A percentile compares a stretch with the other conserved stretches of the same genome.
phyloP scores from a whole-genome alignment of 2,888 invertebrate species.

The Microdon myrmicae region DNA sequence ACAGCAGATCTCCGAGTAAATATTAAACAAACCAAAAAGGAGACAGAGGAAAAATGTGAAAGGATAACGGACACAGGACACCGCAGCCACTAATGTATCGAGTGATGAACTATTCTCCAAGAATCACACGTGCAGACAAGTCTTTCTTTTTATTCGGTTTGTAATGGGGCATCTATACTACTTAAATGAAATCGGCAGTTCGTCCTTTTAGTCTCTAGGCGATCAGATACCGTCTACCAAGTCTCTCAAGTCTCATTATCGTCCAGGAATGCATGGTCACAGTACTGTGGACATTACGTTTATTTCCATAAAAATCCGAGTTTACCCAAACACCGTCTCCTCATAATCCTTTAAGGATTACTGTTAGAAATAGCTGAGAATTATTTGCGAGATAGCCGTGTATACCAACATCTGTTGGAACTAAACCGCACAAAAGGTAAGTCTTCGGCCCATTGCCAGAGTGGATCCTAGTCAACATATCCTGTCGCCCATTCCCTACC shows the following conservation, averaged over 20 bases:
- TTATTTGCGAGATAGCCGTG: constrained; percentile 6
- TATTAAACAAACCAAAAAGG: constrained; percentile 46
- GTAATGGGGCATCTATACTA: too few relatives aligned
- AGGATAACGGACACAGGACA: constrained; percentile 5
- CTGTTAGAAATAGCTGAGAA: constrained; percentile 29
- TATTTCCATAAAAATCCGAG: constrained; percentile 34
- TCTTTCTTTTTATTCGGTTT: too few relatives aligned
- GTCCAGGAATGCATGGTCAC: constrained; percentile 11
- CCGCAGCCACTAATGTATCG: too few relatives aligned
- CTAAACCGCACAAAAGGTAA: constrained; percentile 7
- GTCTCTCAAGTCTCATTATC: constrained; percentile 26
- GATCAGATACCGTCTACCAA: too few relatives aligned
- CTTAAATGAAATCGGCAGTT: too few relatives aligned
- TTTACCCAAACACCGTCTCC: constrained; percentile 22
- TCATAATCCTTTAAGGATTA: constrained; percentile 46
- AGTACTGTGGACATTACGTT: constrained; percentile 33
- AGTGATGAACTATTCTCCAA: too few relatives aligned
- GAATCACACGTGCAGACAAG: too few relatives aligned
- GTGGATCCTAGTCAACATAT: constrained; percentile 21
- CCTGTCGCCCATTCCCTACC: background rate
- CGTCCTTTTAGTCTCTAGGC: too few relatives aligned
- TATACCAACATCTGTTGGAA: constrained; percentile 25
- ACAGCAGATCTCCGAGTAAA: constrained; percentile 47
- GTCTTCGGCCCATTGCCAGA: constrained; percentile 14
- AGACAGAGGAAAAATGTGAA: constrained; percentile 18